These are phyloP conservation scores for Heptranchias perlo DNA, from an alignment of 2,113 vertebrate species.

Conservation along the genomic window DNA sequence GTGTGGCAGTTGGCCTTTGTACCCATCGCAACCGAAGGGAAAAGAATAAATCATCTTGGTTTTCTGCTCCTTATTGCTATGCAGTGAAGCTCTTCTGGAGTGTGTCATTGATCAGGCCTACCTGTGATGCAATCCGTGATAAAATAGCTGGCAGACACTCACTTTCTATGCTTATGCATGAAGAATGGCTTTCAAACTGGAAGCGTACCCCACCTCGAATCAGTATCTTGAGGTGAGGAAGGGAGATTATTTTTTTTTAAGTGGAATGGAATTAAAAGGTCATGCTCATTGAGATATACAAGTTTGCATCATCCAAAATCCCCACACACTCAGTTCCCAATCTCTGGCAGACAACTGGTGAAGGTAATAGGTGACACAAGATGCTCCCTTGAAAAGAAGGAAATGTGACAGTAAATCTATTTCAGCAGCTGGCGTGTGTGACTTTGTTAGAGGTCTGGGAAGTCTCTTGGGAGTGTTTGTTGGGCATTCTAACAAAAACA, in stretches of 20 bases:
- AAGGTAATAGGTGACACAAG: not conserved
- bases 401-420: not conserved
- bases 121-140: not conserved
- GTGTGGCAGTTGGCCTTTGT: not conserved
- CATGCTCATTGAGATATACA: not conserved
- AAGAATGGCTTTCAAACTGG: not conserved
- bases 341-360: not conserved
- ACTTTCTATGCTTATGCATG: not conserved
- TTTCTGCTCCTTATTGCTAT: not conserved
- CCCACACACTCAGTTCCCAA: not conserved
- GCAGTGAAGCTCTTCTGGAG: not conserved
- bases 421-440: not conserved
- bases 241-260: not conserved
- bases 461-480: too few species aligned
- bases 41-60: not conserved
- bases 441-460: not conserved
- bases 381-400: not conserved
- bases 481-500: not conserved
- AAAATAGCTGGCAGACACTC: not conserved
- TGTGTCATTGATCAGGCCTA: not conserved
- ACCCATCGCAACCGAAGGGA: not conserved
- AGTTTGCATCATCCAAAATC: not conserved
- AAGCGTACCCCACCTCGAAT: not conserved
- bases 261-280: not conserved
- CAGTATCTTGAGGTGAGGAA: not conserved